Percentiles rank a stretch among this genome's conserved stretches.
These are phyloP conservation scores for Trichonephila clavipes DNA, from an alignment of 1,140 invertebrate species.

Conservation along the genomic window DNA sequence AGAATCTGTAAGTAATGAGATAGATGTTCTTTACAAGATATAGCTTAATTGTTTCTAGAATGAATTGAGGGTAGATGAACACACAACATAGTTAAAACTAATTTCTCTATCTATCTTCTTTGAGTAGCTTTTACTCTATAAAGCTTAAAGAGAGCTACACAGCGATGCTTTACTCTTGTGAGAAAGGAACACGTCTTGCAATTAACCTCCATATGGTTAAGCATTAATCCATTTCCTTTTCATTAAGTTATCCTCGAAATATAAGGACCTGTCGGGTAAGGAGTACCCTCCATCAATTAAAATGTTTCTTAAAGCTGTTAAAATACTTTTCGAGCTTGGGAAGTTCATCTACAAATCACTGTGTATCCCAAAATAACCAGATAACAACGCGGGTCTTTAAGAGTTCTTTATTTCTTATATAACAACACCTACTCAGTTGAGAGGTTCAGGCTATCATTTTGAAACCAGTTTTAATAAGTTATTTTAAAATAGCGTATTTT, in stretches of 20 bases:
- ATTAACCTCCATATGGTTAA: not conserved
- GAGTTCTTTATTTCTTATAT: not conserved
- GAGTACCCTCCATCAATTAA: not conserved
- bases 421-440: not conserved
- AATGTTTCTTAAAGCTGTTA: not conserved
- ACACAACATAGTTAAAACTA: too few relatives aligned
- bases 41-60: too few relatives aligned
- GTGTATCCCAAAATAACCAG: not conserved
- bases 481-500: not conserved
- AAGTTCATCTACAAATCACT: constrained; percentile 20
- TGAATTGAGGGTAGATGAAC: too few relatives aligned
- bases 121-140: not conserved
- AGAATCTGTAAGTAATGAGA: too few relatives aligned
- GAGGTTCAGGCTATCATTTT: constrained; percentile 16
- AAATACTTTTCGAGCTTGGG: not conserved
- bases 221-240: not conserved
- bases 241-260: constrained; percentile 8
- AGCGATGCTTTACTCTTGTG: not conserved
- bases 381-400: not conserved
- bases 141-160: not conserved
- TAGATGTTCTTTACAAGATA: too few relatives aligned
- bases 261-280: constrained; percentile 8
- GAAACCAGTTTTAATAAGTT: constrained; percentile 6
- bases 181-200: not conserved
- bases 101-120: not conserved